Conservation (phyloP, 64 coral and sea anemone species). For the Pachyseris speciosa region DNA sequence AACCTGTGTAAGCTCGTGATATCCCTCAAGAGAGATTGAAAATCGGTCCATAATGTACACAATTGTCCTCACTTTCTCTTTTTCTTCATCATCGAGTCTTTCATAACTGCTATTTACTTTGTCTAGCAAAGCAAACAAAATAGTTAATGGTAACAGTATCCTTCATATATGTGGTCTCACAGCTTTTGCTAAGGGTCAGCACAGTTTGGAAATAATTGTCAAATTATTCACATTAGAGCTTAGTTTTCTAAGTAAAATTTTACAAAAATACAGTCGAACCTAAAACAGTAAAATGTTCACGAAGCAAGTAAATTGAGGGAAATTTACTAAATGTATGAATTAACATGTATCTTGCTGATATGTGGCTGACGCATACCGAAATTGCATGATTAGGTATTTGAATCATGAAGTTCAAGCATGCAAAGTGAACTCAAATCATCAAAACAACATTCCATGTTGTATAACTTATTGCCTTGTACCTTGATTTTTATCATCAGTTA, state of each 20-base stretch:
- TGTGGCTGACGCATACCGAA: too few species aligned
- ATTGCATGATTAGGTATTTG: too few species aligned
- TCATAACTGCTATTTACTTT: not conserved
- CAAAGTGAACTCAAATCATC: too few species aligned
- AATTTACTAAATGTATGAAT: too few species aligned
- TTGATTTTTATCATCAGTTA: not conserved
- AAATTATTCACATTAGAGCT: too few species aligned
- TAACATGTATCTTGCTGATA: too few species aligned
- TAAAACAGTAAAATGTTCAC: too few species aligned
- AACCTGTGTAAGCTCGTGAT: conserved; percentile 52
- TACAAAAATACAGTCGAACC: too few species aligned
- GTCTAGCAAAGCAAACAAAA: not conserved
- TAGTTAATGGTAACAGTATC: conserved; percentile 4
- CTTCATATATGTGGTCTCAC: not conserved
- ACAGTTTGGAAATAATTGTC: too few species aligned
- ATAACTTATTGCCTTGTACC: not conserved
- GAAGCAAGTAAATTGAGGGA: too few species aligned
- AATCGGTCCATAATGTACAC: conserved; percentile 53
- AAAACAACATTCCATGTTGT: not conserved
- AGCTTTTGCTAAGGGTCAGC: not conserved
- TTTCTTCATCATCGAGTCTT: conserved; percentile 39
- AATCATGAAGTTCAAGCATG: too few species aligned
- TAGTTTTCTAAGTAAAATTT: too few species aligned
- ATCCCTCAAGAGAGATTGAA: conserved; percentile 52
- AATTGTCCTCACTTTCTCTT: conserved; percentile 41